Evolutionary conservation across 2,797 vertebrate genomes (phyloP).

Genomic region (Nasua narica): DNA sequence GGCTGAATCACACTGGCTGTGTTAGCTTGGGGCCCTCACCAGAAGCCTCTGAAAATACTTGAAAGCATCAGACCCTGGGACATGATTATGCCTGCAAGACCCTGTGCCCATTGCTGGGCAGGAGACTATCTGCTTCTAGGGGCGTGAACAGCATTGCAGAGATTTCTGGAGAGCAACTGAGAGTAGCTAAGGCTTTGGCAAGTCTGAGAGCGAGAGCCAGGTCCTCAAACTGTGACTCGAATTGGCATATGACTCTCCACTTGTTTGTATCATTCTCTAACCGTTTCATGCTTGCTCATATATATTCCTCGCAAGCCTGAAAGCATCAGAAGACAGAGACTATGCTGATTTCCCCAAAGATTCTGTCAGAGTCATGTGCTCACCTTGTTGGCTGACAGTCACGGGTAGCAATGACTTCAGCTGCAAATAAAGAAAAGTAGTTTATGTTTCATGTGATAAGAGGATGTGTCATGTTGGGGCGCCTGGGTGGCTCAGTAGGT

Average conservation of each 20-base stretch:
- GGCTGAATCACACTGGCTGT: neutral
- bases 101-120: neutral
- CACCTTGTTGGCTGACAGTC: neutral
- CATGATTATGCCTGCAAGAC: neutral
- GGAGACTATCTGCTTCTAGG: neutral
- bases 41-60: neutral
- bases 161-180: neutral
- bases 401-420: slow-evolving; percentile 11
- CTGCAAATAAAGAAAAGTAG: slow-evolving; percentile 10
- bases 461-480: neutral
- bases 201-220: neutral
- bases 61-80: neutral
- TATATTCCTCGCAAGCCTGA: neutral
- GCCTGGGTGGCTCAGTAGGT: too few species aligned
- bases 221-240: neutral
- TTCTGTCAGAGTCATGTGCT: slow-evolving; percentile 9
- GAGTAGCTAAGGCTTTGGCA: neutral
- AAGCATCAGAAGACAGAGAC: neutral
- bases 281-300: neutral
- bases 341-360: slow-evolving; percentile 8
- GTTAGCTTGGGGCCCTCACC: neutral
- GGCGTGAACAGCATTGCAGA: neutral
- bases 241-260: neutral
- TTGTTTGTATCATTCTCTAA: neutral
- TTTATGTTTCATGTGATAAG: neutral